These are phyloP conservation scores for Potorous gilbertii DNA, from an alignment of 2,797 vertebrate genomes.

Conservation along the genomic window DNA sequence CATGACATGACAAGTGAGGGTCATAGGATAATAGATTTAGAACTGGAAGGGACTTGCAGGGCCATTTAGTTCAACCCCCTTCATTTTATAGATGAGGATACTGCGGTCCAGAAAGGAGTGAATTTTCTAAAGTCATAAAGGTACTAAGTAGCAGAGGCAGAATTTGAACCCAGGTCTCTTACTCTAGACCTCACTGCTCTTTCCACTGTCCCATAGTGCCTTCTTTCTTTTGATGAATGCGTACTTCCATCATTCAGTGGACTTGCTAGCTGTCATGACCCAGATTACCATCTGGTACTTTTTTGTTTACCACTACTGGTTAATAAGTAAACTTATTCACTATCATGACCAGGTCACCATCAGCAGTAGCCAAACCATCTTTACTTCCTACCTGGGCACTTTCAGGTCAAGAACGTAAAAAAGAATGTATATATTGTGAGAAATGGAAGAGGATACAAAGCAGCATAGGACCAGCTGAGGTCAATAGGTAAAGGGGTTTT, in stretches of 20 bases:
- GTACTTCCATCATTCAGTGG: background rate
- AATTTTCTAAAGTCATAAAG: background rate
- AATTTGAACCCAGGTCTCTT: background rate
- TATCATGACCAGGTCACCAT: background rate
- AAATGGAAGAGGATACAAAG: background rate
- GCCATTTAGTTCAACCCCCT: background rate
- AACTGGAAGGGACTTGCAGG: background rate
- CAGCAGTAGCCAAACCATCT: background rate
- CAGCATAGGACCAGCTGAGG: background rate
- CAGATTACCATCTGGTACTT: background rate
- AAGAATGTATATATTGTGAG: background rate
- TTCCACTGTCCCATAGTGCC: constrained; percentile 2
- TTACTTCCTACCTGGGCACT: background rate
- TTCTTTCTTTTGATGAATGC: constrained; percentile 23
- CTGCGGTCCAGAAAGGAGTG: background rate
- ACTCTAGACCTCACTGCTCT: background rate
- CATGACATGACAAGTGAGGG: background rate
- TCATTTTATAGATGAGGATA: background rate
- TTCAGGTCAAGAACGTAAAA: background rate
- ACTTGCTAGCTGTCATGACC: background rate
- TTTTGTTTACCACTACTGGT: background rate
- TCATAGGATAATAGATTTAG: background rate
- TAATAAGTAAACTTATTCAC: background rate
- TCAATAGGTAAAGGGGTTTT: background rate
- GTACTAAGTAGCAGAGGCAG: background rate